Evolutionary conservation across 2,113 vertebrate species (phyloP).

Genomic region (Emydocephalus ijimae): DNA sequence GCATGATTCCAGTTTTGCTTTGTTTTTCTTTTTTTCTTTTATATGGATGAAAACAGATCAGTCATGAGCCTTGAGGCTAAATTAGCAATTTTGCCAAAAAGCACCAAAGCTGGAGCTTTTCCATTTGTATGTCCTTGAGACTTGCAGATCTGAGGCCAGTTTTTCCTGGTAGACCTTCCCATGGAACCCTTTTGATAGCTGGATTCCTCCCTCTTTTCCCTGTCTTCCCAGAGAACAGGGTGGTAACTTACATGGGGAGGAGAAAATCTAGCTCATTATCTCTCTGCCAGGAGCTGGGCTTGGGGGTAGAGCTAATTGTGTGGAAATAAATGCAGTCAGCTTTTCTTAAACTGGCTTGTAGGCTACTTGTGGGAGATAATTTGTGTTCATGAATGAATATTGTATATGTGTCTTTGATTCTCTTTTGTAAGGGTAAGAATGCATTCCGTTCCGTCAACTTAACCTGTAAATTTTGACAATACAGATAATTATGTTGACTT

Average conservation of each 20-base stretch:
- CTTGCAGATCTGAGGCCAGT: conserved; percentile 61
- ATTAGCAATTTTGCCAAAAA: conserved; percentile 50
- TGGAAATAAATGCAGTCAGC: conserved; percentile 67
- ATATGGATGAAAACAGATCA: conserved; percentile 57
- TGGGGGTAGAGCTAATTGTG: conserved; percentile 65
- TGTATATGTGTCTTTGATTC: neutral
- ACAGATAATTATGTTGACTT: too few relatives aligned
- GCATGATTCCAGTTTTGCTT: conserved; percentile 32
- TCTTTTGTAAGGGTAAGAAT: neutral
- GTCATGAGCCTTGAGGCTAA: conserved; percentile 44
- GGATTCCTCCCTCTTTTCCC: conserved; percentile 53
- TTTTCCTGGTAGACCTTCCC: conserved; percentile 63
- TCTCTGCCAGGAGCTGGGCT: conserved; percentile 64
- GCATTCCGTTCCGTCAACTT: neutral
- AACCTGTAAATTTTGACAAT: neutral
- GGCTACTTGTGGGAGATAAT: conserved; percentile 50
- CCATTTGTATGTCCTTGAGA: conserved; percentile 58
- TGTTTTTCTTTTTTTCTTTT: conserved; percentile 36
- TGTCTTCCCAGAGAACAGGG: conserved; percentile 62
- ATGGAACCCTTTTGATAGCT: conserved; percentile 62
- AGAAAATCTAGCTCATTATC: conserved; percentile 65
- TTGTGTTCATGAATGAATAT: neutral
- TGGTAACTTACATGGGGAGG: conserved; percentile 63
- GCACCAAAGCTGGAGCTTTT: conserved; percentile 58
- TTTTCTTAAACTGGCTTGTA: conserved; percentile 66